Conservation (phyloP, 2,888 invertebrate species). For the Lissonota sp. region DNA sequence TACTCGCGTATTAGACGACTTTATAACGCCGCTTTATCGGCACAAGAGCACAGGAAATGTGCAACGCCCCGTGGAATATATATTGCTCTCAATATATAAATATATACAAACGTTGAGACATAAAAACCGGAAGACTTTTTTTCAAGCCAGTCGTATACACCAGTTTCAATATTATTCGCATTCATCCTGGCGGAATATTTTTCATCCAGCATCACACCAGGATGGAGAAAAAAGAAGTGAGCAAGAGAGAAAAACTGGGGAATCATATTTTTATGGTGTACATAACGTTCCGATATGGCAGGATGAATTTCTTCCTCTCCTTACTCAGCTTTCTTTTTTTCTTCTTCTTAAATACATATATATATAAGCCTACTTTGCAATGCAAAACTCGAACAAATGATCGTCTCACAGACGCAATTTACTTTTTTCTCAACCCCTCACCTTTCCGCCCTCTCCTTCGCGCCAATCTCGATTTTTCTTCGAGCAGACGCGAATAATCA, state of each 20-base stretch:
- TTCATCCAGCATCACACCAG: too few species aligned
- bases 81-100: too few species aligned
- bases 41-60: neutral
- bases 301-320: conserved; percentile 12
- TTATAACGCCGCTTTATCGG: neutral
- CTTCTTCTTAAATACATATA: neutral
- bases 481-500: conserved; percentile 11
- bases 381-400: conserved; percentile 55
- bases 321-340: conserved; percentile 4
- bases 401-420: conserved; percentile 45
- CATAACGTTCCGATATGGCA: conserved; percentile 4
- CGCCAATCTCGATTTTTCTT: neutral
- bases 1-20: neutral
- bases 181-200: too few species aligned
- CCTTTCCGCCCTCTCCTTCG: neutral
- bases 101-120: too few species aligned
- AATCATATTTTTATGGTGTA: conserved; percentile 15
- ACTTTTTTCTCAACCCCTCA: conserved; percentile 9
- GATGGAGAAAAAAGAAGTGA: too few species aligned
- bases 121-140: too few species aligned
- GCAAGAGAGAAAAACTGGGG: neutral
- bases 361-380: conserved; percentile 26
- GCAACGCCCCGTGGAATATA: too few species aligned
- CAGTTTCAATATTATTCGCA: neutral
- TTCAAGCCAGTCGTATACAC: too few species aligned